Percentiles rank a stretch among this genome's conserved stretches.
Evolutionary conservation across 2,888 invertebrate genomes (phyloP).

Genomic region (Tetragnatha montana): DNA sequence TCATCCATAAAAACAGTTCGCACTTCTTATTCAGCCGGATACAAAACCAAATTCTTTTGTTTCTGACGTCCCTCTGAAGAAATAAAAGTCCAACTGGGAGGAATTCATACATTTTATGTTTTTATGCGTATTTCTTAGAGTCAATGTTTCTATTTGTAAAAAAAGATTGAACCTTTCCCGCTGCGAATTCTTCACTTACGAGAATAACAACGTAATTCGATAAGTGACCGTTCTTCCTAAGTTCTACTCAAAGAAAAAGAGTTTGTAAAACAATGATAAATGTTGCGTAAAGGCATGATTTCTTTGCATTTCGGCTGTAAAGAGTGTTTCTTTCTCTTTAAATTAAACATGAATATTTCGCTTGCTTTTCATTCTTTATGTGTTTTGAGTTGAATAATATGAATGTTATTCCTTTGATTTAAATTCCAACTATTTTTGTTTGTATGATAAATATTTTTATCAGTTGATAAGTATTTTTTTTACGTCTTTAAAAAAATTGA

Average conservation of each 20-base stretch:
- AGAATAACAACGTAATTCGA: neutral
- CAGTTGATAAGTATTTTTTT: no score
- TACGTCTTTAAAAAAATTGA: no score
- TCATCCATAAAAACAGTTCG: conserved; percentile 1
- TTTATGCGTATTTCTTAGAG: neutral
- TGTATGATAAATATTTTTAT: no score
- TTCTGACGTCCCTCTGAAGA: neutral
- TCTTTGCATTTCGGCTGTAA: no score
- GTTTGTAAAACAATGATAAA: neutral
- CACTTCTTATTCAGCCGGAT: neutral
- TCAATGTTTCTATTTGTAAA: neutral
- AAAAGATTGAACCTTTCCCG: neutral
- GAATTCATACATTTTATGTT: conserved; percentile 15
- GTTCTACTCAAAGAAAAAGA: neutral
- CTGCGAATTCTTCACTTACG: neutral
- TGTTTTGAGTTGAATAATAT: no score
- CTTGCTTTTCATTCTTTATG: no score
- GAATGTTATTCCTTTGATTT: no score
- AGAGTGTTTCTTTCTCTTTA: no score
- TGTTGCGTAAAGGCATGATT: neutral
- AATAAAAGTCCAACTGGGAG: conserved; percentile 6
- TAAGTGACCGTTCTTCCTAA: neutral
- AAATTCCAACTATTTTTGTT: no score
- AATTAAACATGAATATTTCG: no score
- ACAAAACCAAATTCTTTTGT: neutral